Percentiles rank a stretch among this genome's conserved stretches.
Conservation (phyloP, 2,888 invertebrate genomes). For the Tholera decimalis region DNA sequence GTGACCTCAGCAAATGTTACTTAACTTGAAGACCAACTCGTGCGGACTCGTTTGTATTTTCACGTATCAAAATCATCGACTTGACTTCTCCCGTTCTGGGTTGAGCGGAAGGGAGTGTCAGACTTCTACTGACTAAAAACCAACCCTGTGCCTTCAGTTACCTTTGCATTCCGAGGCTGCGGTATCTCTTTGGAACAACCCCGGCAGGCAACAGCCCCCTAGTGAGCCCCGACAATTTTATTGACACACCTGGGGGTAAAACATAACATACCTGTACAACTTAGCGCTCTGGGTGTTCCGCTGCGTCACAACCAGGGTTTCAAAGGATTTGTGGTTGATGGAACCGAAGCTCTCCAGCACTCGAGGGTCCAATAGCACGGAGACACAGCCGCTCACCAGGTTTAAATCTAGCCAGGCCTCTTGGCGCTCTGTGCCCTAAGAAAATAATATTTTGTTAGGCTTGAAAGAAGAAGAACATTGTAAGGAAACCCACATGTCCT, state of each 20-base stretch:
- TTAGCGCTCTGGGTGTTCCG: conserved; percentile 64
- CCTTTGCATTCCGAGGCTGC: too few relatives aligned
- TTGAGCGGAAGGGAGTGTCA: too few relatives aligned
- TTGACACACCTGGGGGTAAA: neutral
- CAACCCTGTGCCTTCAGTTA: too few relatives aligned
- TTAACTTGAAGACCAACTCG: neutral
- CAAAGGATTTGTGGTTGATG: conserved; percentile 60
- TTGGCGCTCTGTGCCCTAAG: conserved; percentile 70
- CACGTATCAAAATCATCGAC: too few relatives aligned
- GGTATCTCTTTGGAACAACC: too few relatives aligned
- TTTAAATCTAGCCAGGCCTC: conserved; percentile 78
- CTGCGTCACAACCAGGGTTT: conserved; percentile 65
- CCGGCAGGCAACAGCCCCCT: too few relatives aligned
- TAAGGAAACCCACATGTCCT: too few relatives aligned
- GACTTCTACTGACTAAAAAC: too few relatives aligned
- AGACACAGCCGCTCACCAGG: conserved; percentile 59
- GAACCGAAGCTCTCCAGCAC: conserved; percentile 60
- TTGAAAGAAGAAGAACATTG: too few relatives aligned
- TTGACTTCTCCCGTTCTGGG: too few relatives aligned
- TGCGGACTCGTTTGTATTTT: neutral
- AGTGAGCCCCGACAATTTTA: too few relatives aligned
- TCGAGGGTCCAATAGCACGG: conserved; percentile 71
- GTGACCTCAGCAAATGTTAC: neutral
- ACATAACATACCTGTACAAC: conserved; percentile 69
- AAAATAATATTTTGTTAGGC: too few relatives aligned